phyloP scores from a whole-genome alignment of 2,113 vertebrate species.

The Scophthalmus maximus region DNA sequence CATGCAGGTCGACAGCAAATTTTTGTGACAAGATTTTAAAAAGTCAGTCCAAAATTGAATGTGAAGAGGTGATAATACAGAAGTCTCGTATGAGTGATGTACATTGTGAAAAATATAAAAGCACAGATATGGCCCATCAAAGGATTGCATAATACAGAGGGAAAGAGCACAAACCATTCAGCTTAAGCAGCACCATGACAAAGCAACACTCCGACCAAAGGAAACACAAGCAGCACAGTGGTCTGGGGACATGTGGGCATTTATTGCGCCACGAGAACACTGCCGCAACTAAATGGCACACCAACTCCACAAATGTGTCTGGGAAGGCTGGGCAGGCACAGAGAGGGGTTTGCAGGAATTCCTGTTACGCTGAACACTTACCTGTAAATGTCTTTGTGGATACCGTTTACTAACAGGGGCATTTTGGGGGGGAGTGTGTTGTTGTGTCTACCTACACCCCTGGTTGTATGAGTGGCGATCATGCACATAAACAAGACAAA shows the following conservation, averaged over 20 bases:
- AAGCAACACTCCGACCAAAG: constrained; percentile 34
- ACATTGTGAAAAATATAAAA: background rate
- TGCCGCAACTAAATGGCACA: constrained; percentile 32
- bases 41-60: no score
- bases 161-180: constrained; percentile 32
- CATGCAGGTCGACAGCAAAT: background rate
- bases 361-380: constrained; percentile 77
- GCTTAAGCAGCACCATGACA: constrained; percentile 26
- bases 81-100: background rate
- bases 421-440: constrained; percentile 94
- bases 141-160: constrained; percentile 25
- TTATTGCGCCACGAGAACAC: constrained; percentile 19
- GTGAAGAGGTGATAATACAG: background rate
- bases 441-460: constrained; percentile 89
- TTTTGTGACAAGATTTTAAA: background rate
- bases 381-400: constrained; percentile 93
- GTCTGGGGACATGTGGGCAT: constrained; percentile 18
- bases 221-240: constrained; percentile 55
- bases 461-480: constrained; percentile 74
- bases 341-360: constrained; percentile 11
- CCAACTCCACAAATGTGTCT: constrained; percentile 46
- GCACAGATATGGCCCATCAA: background rate
- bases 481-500: constrained; percentile 67
- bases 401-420: constrained; percentile 92
- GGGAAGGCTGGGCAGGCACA: constrained; percentile 43